These are phyloP conservation scores for Elgaria multicarinata DNA, from an alignment of 2,113 vertebrate species.

Conservation along the genomic window DNA sequence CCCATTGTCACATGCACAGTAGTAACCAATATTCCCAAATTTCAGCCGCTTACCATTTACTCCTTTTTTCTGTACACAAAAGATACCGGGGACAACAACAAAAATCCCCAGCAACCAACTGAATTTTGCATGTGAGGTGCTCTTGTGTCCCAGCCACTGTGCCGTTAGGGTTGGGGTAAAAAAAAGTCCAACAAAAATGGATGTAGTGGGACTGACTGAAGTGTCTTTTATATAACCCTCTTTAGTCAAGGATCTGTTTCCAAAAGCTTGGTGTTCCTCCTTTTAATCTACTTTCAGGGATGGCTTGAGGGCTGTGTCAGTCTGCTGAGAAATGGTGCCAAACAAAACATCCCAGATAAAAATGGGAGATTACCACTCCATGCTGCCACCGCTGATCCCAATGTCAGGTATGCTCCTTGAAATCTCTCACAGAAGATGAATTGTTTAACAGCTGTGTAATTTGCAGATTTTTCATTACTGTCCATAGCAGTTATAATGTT, in stretches of 20 bases:
- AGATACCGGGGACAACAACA: too few relatives aligned
- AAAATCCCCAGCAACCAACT: too few relatives aligned
- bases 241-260: background rate
- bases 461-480: background rate
- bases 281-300: slow-evolving; percentile 76
- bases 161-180: too few relatives aligned
- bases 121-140: too few relatives aligned
- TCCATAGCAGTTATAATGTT: background rate
- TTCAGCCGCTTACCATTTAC: too few relatives aligned
- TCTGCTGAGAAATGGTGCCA: slow-evolving; percentile 89
- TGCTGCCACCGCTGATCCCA: slow-evolving; percentile 86
- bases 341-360: slow-evolving; percentile 90
- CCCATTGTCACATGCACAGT: too few relatives aligned
- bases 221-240: too few relatives aligned
- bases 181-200: too few relatives aligned
- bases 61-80: too few relatives aligned
- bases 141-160: too few relatives aligned
- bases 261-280: background rate
- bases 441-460: background rate
- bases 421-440: background rate
- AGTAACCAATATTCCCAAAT: too few relatives aligned
- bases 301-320: slow-evolving; percentile 92
- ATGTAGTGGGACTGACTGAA: too few relatives aligned
- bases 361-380: slow-evolving; percentile 89
- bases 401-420: slow-evolving; percentile 79